phyloP scores from a whole-genome alignment of 2,888 invertebrate species.

The Trissolcus brochymenae region DNA sequence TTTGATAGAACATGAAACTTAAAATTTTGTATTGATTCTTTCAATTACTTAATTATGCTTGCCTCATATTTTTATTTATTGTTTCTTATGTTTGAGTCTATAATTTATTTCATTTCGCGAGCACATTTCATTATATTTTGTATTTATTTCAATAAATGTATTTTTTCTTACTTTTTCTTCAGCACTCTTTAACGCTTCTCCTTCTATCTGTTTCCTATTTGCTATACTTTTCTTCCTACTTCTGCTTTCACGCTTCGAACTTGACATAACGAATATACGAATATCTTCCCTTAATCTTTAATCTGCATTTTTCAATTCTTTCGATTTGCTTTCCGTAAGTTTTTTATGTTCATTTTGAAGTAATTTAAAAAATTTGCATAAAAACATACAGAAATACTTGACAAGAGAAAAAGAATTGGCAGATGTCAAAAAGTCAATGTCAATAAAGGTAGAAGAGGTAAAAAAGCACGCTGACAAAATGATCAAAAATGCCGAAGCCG shows the following conservation, averaged over 20 bases:
- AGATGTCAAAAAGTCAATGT: conserved; percentile 62
- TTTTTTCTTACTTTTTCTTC: neutral
- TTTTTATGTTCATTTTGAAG: conserved; percentile 6
- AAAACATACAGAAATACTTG: conserved; percentile 60
- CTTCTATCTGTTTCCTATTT: neutral
- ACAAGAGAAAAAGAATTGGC: conserved; percentile 64
- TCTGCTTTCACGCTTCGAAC: too few relatives aligned
- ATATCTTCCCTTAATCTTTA: too few relatives aligned
- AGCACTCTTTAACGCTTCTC: neutral
- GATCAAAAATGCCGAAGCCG: conserved; percentile 68
- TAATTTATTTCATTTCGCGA: neutral
- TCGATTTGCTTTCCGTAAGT: too few relatives aligned
- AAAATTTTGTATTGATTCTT: neutral
- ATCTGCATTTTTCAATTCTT: too few relatives aligned
- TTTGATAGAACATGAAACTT: too few relatives aligned
- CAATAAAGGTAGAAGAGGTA: conserved; percentile 66
- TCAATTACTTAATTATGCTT: neutral
- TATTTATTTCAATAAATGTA: conserved; percentile 2
- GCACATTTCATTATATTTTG: neutral
- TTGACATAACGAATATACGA: neutral
- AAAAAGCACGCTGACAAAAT: conserved; percentile 65
- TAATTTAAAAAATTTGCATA: too few relatives aligned
- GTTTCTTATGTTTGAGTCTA: neutral
- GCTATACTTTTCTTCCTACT: neutral
- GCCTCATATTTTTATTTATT: neutral